A percentile compares a stretch with the other conserved stretches of the same genome.
phyloP scores from a whole-genome alignment of 2,797 vertebrate species.

The Micrastur ruficollis region DNA sequence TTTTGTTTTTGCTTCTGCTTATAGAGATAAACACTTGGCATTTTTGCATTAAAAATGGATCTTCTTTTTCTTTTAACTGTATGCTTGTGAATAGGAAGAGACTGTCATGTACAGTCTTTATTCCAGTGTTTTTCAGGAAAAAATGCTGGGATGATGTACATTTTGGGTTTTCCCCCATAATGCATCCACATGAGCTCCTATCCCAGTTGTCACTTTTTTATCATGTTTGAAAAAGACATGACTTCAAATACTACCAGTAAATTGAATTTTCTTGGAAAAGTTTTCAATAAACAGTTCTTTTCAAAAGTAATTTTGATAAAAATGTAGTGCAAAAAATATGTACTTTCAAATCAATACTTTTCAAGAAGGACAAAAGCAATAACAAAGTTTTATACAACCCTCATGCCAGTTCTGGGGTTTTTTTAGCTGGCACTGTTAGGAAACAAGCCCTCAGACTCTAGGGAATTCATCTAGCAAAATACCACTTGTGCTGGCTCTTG shows the following conservation, averaged over 20 bases:
- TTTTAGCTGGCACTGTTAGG: background rate
- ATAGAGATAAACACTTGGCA: background rate
- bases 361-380: background rate
- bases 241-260: background rate
- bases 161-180: background rate
- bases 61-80: background rate
- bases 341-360: background rate
- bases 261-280: background rate
- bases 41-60: conserved; percentile 17
- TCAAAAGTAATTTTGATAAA: background rate
- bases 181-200: background rate
- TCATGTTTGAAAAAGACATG: background rate
- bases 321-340: background rate
- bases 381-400: background rate
- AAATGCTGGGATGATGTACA: background rate
- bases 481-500: background rate
- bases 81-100: background rate
- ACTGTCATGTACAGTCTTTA: background rate
- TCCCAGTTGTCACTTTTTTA: background rate
- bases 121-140: background rate
- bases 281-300: background rate
- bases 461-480: background rate
- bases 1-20: conserved; percentile 25
- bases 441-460: background rate
- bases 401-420: background rate